These are phyloP conservation scores for Cephus sareptanus DNA, from an alignment of 2,888 invertebrate species.

Conservation along the genomic window DNA sequence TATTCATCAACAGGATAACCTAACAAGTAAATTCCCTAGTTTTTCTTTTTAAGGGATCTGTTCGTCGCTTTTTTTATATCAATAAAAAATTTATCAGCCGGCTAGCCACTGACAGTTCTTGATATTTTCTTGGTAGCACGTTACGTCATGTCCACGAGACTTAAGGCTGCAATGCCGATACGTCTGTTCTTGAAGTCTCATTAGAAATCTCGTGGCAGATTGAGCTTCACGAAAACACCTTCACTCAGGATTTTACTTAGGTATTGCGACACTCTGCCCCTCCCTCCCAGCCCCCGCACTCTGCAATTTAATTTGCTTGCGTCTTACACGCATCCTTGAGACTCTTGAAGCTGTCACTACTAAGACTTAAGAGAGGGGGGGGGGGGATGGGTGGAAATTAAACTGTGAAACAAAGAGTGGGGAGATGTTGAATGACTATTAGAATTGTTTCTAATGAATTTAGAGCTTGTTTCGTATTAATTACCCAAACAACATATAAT, in stretches of 20 bases:
- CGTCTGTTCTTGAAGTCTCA: background rate
- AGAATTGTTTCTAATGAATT: background rate
- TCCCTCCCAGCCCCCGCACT: background rate
- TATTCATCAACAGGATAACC: background rate
- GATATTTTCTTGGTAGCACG: background rate
- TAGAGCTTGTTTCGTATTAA: background rate
- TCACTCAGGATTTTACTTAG: background rate
- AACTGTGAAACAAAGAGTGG: background rate
- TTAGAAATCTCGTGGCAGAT: background rate
- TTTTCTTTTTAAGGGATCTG: background rate
- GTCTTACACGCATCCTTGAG: background rate
- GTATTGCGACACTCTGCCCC: background rate
- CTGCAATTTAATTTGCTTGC: background rate
- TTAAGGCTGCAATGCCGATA: background rate
- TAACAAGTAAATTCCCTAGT: background rate
- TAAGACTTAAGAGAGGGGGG: background rate
- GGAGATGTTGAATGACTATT: background rate
- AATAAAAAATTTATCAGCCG: background rate
- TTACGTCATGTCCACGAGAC: background rate
- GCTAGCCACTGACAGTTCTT: background rate
- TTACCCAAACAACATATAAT: background rate
- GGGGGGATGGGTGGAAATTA: background rate
- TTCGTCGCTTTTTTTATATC: background rate
- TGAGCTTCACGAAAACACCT: background rate
- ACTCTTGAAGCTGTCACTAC: background rate